These are phyloP conservation scores for Epizoanthus stellaris DNA, from an alignment of 92 coral and sea anemone species.

Conservation along the genomic window DNA sequence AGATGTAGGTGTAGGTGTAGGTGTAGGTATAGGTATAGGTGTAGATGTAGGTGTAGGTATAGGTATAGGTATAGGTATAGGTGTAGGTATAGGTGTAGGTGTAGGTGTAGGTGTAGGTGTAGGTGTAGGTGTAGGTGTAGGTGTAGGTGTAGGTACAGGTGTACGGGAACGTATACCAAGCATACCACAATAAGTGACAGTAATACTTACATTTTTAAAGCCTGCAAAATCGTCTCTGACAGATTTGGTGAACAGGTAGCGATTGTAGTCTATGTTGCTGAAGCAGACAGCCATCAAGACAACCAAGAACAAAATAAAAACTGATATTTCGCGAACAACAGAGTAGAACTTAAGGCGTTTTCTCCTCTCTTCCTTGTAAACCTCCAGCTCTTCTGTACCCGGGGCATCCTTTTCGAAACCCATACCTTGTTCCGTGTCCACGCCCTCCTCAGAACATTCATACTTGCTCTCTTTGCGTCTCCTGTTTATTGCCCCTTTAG, in stretches of 20 bases:
- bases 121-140: no score
- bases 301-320: slow-evolving; percentile 23
- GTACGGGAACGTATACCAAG: no score
- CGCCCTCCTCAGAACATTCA: slow-evolving; percentile 3
- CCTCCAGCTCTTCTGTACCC: slow-evolving; percentile 6
- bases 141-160: no score
- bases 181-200: no score
- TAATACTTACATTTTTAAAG: slow-evolving; percentile 32
- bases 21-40: no score
- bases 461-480: background rate
- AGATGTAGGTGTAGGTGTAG: no score
- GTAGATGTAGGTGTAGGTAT: no score
- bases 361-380: slow-evolving; percentile 38
- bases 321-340: slow-evolving; percentile 12
- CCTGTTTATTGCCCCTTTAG: background rate
- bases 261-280: slow-evolving; percentile 22
- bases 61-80: no score
- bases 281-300: slow-evolving; percentile 30
- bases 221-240: slow-evolving; percentile 21
- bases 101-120: no score
- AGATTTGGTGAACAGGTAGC: slow-evolving; percentile 24
- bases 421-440: background rate
- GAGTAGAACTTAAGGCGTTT: slow-evolving; percentile 33
- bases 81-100: no score
- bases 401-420: slow-evolving; percentile 27